Evolutionary conservation across 1,140 invertebrate species (phyloP).

Genomic region (Chionoecetes opilio): DNA sequence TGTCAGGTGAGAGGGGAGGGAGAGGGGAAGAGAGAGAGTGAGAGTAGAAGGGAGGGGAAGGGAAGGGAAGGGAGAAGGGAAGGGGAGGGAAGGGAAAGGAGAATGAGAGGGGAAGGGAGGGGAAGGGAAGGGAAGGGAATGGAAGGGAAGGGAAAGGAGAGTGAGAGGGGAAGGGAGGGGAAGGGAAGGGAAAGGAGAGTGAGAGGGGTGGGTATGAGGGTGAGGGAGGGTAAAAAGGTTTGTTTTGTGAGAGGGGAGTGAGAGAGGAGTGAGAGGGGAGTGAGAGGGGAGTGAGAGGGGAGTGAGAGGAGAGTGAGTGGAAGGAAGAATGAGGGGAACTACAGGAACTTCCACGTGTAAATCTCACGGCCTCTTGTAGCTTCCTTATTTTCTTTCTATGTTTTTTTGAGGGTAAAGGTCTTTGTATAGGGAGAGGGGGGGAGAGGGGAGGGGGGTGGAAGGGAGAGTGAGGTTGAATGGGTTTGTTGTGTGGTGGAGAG

Average conservation of each 20-base stretch:
- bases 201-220: background rate
- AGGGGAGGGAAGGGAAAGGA: background rate
- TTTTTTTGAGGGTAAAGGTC: no score
- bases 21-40: background rate
- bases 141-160: background rate
- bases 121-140: background rate
- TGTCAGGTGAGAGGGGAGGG: constrained; percentile 17
- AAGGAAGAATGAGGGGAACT: background rate
- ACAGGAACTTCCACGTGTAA: no score
- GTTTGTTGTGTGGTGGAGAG: background rate
- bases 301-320: no score
- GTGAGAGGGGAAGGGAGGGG: background rate
- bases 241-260: no score
- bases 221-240: no score
- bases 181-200: background rate
- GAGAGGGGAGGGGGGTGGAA: background rate
- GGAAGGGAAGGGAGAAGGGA: background rate
- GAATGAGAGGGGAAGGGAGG: background rate
- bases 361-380: no score
- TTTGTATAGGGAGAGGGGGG: background rate
- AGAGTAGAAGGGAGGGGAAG: background rate
- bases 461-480: background rate
- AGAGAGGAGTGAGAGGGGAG: background rate
- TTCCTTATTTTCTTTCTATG: no score
- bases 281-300: no score